phyloP scores from a whole-genome alignment of 2,113 vertebrate species.

The Ascaphus truei region DNA sequence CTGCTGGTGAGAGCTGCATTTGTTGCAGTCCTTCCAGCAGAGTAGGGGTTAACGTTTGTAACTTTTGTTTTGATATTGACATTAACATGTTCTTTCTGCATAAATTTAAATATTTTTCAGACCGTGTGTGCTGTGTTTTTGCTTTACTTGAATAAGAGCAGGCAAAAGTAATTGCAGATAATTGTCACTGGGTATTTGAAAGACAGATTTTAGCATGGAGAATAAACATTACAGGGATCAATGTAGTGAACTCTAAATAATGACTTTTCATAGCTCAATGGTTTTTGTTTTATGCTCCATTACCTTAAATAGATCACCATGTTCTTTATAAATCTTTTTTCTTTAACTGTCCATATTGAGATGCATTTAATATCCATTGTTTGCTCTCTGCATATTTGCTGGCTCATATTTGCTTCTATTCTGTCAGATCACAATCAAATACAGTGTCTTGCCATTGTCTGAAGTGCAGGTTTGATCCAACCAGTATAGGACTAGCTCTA shows the following conservation, averaged over 20 bases:
- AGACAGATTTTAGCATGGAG: not conserved
- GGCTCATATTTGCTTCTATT: constrained; percentile 31
- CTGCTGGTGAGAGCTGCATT: constrained; percentile 68
- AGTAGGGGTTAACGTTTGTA: no score
- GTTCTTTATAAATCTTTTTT: constrained; percentile 47
- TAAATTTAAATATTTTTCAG: constrained; percentile 61
- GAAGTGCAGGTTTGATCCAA: constrained; percentile 86
- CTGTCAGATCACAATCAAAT: constrained; percentile 75
- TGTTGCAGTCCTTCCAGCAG: constrained; percentile 56
- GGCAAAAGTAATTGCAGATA: no score
- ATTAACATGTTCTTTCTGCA: constrained; percentile 56
- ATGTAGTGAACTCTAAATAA: no score
- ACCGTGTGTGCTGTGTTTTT: constrained; percentile 43
- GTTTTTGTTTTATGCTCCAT: constrained; percentile 61
- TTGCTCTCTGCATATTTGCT: constrained; percentile 70
- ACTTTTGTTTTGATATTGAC: no score
- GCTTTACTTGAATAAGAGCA: constrained; percentile 43
- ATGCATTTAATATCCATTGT: constrained; percentile 70
- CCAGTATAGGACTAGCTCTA: constrained; percentile 86
- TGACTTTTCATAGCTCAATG: no score
- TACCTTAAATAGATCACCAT: constrained; percentile 39
- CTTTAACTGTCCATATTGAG: constrained; percentile 66
- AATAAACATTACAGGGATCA: no score
- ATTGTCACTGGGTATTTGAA: no score
- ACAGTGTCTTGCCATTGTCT: constrained; percentile 86